Base-by-base conservation (phyloP, 2,797 vertebrate genomes). In the Rhincodon typus region DNA sequence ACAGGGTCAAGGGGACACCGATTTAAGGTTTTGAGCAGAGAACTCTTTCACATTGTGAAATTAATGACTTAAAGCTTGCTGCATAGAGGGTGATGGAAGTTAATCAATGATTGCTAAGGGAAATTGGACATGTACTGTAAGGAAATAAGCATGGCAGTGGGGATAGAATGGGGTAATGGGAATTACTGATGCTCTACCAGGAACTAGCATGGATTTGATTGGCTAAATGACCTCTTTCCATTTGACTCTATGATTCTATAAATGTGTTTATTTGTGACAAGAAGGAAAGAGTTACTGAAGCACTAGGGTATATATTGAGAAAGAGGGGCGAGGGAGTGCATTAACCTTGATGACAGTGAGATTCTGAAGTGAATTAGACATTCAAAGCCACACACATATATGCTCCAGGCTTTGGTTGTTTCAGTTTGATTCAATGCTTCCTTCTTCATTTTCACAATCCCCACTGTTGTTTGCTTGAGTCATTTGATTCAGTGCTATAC, bases 391-490 rank as follows among this genome's bases (percentile, higher is more conserved):
- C 30, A 90, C 30, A 19, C 87, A 62, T 66, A 15, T 62, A 66
- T 90, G 57, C 53, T 66, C 30, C 53, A 90, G 87, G 87, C 87
- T 66, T 53, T 62, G 53, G 62, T 93, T 38, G 19, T 62, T 93
- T 67, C n/a, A 69, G 57, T 17, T 34, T 66, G 57, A 91, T 91
- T 91, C 88, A 91, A 91, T 91, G 88, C 88, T 91, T 91, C 88
- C 88, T 69, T 93, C 90, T 93, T 93, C n/a, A 93, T 66, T 67
- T 93, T 93, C 62, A 93, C 90, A 69, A 69, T 93, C 90, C n/a
- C 90, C 62, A 69, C 88, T 91, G 88, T 91, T 90, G 90, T 93
- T 88, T 38, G 53, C 88, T 93, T 93, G 90, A 93, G 90, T 93
- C 62, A 69, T 93, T 93, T 66, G 21, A 67, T 57, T 93, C 62